Percentiles rank a stretch among this genome's conserved stretches.
Evolutionary conservation across 1,140 invertebrate species (phyloP).

Genomic region (Globodera ellingtonae): DNA sequence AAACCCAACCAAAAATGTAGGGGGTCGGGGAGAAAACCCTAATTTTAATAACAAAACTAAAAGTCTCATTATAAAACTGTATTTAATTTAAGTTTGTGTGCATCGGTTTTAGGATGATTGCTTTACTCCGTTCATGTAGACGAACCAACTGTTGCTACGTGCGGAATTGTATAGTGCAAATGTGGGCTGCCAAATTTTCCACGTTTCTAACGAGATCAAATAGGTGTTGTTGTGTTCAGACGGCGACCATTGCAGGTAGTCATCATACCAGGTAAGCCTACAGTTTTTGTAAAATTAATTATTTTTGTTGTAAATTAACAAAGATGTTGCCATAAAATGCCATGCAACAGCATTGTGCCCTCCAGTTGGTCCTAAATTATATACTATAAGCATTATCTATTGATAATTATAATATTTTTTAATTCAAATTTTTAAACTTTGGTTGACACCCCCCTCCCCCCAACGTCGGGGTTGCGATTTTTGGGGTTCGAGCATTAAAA

Average conservation of each 20-base stretch:
- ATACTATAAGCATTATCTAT: too few species aligned
- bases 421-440: too few species aligned
- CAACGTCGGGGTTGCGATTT: too few species aligned
- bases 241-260: conserved; percentile 59
- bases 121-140: conserved; percentile 57
- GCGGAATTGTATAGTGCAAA: conserved; percentile 63
- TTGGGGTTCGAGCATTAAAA: too few species aligned
- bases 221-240: conserved; percentile 54
- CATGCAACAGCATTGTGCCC: conserved; percentile 62
- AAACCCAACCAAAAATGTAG: too few species aligned
- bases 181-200: conserved; percentile 63
- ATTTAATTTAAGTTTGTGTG: too few species aligned
- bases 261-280: conserved; percentile 56
- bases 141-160: conserved; percentile 56
- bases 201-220: conserved; percentile 52
- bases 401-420: too few species aligned
- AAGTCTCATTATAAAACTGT: too few species aligned
- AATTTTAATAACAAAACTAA: too few species aligned
- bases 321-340: conserved; percentile 43
- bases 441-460: too few species aligned
- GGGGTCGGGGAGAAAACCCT: too few species aligned
- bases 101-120: too few species aligned
- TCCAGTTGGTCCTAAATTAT: conserved; percentile 57
- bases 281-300: neutral
- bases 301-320: conserved; percentile 1